Percentiles rank a stretch among this genome's conserved stretches.
Conservation (phyloP, 2,797 vertebrate species). For the Hipposideros larvatus region DNA sequence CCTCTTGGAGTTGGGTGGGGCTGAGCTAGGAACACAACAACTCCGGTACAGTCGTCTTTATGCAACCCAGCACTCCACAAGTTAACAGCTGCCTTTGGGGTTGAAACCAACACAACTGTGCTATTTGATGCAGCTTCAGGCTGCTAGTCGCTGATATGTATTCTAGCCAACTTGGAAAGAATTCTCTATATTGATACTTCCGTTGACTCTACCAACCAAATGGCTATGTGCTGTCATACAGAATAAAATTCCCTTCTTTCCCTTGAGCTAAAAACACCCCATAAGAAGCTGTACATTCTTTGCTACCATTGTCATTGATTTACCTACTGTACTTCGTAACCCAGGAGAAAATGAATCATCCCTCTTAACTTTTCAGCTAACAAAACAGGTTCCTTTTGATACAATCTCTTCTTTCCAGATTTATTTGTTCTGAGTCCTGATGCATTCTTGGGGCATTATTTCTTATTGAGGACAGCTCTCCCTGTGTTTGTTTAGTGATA, state of each 20-base stretch:
- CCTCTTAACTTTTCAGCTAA: slow-evolving; percentile 65
- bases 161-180: not conserved
- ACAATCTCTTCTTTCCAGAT: slow-evolving; percentile 49
- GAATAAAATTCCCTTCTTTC: not conserved
- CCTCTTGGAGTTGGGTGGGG: slow-evolving; percentile 49
- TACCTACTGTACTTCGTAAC: slow-evolving; percentile 52
- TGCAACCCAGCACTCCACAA: not conserved
- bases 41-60: not conserved
- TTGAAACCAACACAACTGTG: not conserved
- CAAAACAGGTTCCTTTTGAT: slow-evolving; percentile 53
- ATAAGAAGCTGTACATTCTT: not conserved
- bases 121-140: not conserved
- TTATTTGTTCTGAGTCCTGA: slow-evolving; percentile 65
- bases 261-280: not conserved
- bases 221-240: not conserved
- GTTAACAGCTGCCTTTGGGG: not conserved
- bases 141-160: not conserved
- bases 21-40: not conserved
- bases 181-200: not conserved
- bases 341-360: slow-evolving; percentile 47
- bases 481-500: slow-evolving; percentile 60
- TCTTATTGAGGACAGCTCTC: not conserved
- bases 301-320: slow-evolving; percentile 4
- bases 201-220: slow-evolving; percentile 15
- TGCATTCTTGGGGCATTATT: slow-evolving; percentile 32